These are phyloP conservation scores for Odontocerum albicorne DNA, from an alignment of 2,888 invertebrate genomes.

Conservation along the genomic window DNA sequence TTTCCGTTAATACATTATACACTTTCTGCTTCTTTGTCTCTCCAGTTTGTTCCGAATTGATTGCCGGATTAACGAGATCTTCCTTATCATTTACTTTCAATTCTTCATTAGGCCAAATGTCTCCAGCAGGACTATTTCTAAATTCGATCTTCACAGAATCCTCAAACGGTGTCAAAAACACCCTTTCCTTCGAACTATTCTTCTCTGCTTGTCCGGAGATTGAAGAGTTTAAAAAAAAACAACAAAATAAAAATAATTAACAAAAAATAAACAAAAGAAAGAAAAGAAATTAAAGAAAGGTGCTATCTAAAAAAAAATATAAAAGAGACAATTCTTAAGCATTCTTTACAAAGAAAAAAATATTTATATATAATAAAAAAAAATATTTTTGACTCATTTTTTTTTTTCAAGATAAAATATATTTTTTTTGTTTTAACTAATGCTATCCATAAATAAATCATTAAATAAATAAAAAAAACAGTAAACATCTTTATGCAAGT, in stretches of 20 bases:
- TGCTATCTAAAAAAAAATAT: not conserved
- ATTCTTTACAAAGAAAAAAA: too few species aligned
- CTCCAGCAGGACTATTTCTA: conserved; percentile 9
- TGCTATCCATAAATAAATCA: too few species aligned
- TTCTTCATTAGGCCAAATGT: conserved; percentile 2
- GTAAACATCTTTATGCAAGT: too few species aligned
- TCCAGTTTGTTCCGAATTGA: too few species aligned
- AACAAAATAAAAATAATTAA: conserved; percentile 24
- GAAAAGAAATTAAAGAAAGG: conserved; percentile 15
- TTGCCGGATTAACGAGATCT: not conserved
- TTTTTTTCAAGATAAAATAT: too few species aligned
- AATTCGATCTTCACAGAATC: conserved; percentile 6
- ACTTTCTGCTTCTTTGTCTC: conserved; percentile 25
- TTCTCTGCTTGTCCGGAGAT: conserved; percentile 22
- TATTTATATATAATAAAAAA: too few species aligned
- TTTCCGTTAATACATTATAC: conserved; percentile 31
- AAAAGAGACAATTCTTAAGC: too few species aligned
- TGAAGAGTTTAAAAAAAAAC: conserved; percentile 24
- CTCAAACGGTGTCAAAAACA: conserved; percentile 19
- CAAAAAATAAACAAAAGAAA: conserved; percentile 17
- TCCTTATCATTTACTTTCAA: not conserved
- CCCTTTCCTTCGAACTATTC: conserved; percentile 10
- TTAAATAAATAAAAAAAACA: too few species aligned
- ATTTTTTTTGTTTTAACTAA: too few species aligned
- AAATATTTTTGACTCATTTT: too few species aligned